Evolutionary conservation across 2,888 invertebrate genomes (phyloP).

Genomic region (Drosophila anomalata): DNA sequence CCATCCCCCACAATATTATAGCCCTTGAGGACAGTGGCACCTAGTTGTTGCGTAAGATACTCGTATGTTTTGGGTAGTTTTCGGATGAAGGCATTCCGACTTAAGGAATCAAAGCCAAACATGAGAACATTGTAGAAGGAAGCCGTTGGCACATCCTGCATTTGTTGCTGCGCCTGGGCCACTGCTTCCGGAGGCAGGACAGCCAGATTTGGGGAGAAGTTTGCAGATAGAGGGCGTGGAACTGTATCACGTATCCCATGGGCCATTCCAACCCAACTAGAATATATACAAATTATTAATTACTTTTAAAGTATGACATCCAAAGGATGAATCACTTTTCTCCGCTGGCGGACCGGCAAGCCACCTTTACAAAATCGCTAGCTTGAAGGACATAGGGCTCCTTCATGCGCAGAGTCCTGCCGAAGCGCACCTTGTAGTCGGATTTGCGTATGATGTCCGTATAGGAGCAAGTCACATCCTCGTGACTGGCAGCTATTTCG

Average conservation of each 20-base stretch:
- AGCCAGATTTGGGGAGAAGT: constrained; percentile 60
- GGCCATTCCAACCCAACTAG: constrained; percentile 88
- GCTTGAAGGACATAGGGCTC: constrained; percentile 86
- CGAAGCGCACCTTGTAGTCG: constrained; percentile 86
- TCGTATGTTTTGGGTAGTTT: constrained; percentile 90
- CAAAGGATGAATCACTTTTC: constrained; percentile 15
- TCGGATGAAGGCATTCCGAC: constrained; percentile 91
- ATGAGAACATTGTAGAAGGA: constrained; percentile 89
- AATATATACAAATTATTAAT: background rate
- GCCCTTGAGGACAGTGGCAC: constrained; percentile 88
- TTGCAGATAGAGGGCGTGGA: constrained; percentile 59
- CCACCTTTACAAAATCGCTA: constrained; percentile 90
- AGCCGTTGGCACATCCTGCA: constrained; percentile 54
- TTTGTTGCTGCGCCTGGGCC: constrained; percentile 61
- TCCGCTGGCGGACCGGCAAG: constrained; percentile 85
- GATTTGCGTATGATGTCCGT: constrained; percentile 89
- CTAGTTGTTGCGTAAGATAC: constrained; percentile 87
- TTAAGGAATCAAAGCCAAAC: constrained; percentile 95
- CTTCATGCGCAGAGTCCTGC: constrained; percentile 85
- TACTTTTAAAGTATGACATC: too few species aligned
- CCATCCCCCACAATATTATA: constrained; percentile 95
- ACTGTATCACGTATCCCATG: constrained; percentile 85
- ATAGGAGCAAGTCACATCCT: constrained; percentile 85
- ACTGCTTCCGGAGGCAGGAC: constrained; percentile 60
- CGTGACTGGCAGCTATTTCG: constrained; percentile 76